Conservation (phyloP, 2,113 vertebrate species). For the Bufo bufo region DNA sequence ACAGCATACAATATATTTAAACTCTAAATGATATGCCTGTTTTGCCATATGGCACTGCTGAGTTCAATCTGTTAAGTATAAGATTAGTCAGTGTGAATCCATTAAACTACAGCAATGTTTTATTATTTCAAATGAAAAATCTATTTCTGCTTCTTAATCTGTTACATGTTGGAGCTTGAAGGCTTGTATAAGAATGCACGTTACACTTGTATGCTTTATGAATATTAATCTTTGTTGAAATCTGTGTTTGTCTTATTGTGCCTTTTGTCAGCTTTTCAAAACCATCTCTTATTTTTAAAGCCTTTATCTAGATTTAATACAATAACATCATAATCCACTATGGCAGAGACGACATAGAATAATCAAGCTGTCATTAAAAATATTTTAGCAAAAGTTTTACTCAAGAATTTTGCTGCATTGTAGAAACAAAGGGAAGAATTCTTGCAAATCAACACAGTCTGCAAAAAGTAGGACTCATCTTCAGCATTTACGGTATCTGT, state of each 20-base stretch:
- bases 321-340: neutral
- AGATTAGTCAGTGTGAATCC: constrained; percentile 54
- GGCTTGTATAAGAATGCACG: neutral
- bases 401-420: neutral
- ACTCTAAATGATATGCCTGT: constrained; percentile 60
- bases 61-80: constrained; percentile 60
- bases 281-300: constrained; percentile 27
- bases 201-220: constrained; percentile 26
- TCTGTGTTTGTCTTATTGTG: constrained; percentile 37
- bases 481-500: neutral
- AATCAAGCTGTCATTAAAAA: constrained; percentile 20
- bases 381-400: constrained; percentile 12
- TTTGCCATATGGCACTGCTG: constrained; percentile 54
- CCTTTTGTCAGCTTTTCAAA: constrained; percentile 43
- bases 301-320: constrained; percentile 4
- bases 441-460: neutral
- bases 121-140: constrained; percentile 64
- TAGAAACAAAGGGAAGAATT: neutral
- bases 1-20: constrained; percentile 58
- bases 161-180: constrained; percentile 10
- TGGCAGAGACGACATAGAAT: constrained; percentile 18
- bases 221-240: constrained; percentile 46
- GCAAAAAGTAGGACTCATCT: neutral
- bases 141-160: constrained; percentile 58
- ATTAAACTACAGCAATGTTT: constrained; percentile 48